phyloP scores from a whole-genome alignment of 2,113 vertebrate species.

The Cottus gobio region DNA sequence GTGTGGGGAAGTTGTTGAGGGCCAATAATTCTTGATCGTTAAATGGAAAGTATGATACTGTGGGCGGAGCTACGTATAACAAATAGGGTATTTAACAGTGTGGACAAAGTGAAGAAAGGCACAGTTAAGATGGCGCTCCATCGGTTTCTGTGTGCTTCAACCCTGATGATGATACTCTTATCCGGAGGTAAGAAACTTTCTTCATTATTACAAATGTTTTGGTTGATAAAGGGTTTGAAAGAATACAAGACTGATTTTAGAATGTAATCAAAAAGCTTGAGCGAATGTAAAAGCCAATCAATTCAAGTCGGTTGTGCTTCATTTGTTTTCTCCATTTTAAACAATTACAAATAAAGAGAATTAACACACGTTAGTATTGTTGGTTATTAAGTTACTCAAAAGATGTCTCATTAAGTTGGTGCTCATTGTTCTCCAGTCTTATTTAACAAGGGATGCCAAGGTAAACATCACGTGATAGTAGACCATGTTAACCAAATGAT shows the following conservation, averaged over 20 bases:
- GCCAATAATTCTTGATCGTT: background rate
- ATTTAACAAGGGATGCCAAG: background rate
- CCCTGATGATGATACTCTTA: background rate
- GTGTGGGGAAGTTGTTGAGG: accelerated
- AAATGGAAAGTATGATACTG: background rate
- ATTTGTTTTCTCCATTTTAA: background rate
- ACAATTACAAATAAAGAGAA: background rate
- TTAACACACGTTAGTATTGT: background rate
- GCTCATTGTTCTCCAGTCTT: no score
- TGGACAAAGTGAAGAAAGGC: background rate
- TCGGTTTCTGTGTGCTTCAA: background rate
- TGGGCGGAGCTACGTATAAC: background rate
- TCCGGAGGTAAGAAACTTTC: constrained; percentile 19
- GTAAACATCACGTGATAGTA: background rate
- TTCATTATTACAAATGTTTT: background rate
- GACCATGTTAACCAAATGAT: background rate
- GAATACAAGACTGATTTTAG: background rate
- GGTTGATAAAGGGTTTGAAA: background rate
- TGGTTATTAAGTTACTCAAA: background rate
- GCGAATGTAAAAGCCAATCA: background rate
- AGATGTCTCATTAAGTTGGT: background rate
- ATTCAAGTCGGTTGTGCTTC: background rate
- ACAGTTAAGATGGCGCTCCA: constrained; percentile 4
- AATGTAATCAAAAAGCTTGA: background rate
- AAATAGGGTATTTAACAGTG: background rate